Evolutionary conservation across 2,113 vertebrate genomes (phyloP), one percentile per base, ranked within the genome.

Genomic region (Thryonomys swinderianus): DNA sequence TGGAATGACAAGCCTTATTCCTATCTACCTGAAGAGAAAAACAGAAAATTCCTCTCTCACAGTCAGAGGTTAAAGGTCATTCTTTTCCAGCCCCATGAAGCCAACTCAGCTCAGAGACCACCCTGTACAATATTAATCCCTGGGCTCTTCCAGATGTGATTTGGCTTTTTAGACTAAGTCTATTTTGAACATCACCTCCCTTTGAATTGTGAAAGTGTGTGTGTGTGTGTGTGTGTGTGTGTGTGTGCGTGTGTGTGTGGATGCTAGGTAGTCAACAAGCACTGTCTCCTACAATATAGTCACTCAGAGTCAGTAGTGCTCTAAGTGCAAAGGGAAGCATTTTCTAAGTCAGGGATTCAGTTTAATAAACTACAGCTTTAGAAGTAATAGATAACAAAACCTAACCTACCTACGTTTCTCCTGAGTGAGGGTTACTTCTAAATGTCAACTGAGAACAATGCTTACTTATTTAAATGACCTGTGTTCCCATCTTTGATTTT

Each of bases 401-500:
- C 34, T 30, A 89, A 84, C 27, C 21, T n/a, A 79, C 62, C 51
- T 69, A 51, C 27, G 55, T 67, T 94, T 23, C 32, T 84, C 37
- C 0, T 17, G 11, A 93, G 30, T 37, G n/a, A 85, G 16, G 3
- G 85, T 64, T 45, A 85, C 85, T 89, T 62, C 48, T 13, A 85
- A 71, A 53, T 27, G 23, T 67, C 48, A 92, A 76, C 55, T 61
- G 37, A 82, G 40, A 93, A 16, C 6, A 2, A 34, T 57, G n/a
- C 67, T 59, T 45, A 79, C 30, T 79, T 27, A 37, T 95, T 34
- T 83, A 74, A 88, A 88, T n/a, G 30, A 95, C 89, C 82, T 85
- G 81, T 88, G 57, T 87, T 85, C 62, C 74, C 79, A 37, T 69
- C 84, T 95, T 95, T 74, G 55, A 45, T 86, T 96, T 93, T 79